These are phyloP conservation scores for Armadillidium nasatum DNA, from an alignment of 1,140 invertebrate genomes.

Conservation along the genomic window DNA sequence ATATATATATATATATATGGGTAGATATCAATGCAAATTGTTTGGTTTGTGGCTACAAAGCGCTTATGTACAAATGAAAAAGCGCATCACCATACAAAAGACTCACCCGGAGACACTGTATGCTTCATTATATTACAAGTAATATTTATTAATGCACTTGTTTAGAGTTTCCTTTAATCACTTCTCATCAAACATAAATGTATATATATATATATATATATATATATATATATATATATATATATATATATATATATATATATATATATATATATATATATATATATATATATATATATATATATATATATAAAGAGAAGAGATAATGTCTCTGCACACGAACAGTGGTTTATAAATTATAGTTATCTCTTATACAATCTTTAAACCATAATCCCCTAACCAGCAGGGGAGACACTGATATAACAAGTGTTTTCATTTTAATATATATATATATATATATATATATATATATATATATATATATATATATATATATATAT, in stretches of 20 bases:
- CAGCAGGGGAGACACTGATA: too few species aligned
- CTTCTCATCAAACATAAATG: neutral
- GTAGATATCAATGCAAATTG: neutral
- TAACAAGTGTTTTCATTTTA: neutral
- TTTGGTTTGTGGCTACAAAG: neutral
- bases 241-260: constrained; percentile 13
- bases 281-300: neutral
- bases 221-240: constrained; percentile 16
- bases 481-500: constrained; percentile 14
- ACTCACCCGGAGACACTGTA: neutral
- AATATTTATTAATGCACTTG: neutral
- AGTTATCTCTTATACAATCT: too few species aligned
- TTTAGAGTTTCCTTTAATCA: too few species aligned
- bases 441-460: constrained; percentile 18
- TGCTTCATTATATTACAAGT: neutral
- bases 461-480: constrained; percentile 4
- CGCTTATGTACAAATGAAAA: neutral
- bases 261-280: constrained; percentile 16
- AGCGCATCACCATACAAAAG: too few species aligned
- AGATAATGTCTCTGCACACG: neutral
- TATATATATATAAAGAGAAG: neutral
- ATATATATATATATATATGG: constrained; percentile 5
- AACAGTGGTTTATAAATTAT: too few species aligned
- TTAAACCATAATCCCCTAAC: too few species aligned
- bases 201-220: constrained; percentile 16